Conservation (phyloP, 2,797 vertebrate species). For the Melanotaenia pygmaea region DNA sequence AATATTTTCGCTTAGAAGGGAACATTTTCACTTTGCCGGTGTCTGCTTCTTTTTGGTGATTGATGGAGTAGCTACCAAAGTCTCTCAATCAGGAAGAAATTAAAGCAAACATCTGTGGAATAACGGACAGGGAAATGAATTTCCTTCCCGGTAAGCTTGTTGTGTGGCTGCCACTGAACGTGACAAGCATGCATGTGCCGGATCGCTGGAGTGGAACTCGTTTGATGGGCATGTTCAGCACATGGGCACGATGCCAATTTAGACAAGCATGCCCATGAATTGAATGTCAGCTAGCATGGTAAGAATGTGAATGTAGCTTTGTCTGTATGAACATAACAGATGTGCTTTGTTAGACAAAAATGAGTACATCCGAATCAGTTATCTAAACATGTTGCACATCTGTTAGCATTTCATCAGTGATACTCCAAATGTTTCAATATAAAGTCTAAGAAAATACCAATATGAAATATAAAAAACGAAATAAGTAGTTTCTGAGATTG, state of each 20-base stretch:
- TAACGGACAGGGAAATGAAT: slow-evolving; percentile 80
- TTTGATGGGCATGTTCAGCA: slow-evolving; percentile 83
- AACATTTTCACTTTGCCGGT: slow-evolving; percentile 48
- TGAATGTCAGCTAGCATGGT: slow-evolving; percentile 55
- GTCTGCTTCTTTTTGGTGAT: slow-evolving; percentile 58
- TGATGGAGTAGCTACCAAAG: slow-evolving; percentile 64
- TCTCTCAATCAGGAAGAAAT: slow-evolving; percentile 77
- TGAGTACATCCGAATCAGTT: neutral
- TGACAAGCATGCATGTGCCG: slow-evolving; percentile 80
- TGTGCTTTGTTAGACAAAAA: neutral
- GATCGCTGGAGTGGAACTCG: slow-evolving; percentile 73
- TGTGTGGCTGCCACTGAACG: slow-evolving; percentile 75
- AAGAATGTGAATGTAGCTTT: slow-evolving; percentile 40
- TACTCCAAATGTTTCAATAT: neutral
- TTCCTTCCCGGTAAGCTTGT: slow-evolving; percentile 66
- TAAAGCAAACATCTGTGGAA: slow-evolving; percentile 83
- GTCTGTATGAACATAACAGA: slow-evolving; percentile 26
- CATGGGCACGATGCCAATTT: slow-evolving; percentile 82
- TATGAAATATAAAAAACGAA: too few species aligned
- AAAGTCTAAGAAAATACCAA: neutral
- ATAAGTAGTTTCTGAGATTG: too few species aligned
- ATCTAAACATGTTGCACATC: slow-evolving; percentile 10
- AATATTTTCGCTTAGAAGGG: slow-evolving; percentile 51
- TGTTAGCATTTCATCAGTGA: neutral
- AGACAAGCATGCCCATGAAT: slow-evolving; percentile 76